A percentile compares a stretch with the other conserved stretches of the same genome.
phyloP scores from a whole-genome alignment of 1,140 invertebrate genomes.

The Drosophila kurseongensis region DNA sequence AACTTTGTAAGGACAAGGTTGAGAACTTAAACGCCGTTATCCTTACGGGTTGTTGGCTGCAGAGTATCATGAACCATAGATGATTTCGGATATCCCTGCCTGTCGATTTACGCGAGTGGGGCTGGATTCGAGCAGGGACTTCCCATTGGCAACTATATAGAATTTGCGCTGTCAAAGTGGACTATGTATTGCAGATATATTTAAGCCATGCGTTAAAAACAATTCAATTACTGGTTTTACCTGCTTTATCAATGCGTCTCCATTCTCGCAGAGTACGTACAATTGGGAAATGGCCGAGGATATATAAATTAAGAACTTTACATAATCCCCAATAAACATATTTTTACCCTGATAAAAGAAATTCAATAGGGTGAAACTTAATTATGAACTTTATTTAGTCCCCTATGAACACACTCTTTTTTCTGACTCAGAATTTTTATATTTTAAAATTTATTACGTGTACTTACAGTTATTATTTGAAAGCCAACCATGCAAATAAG shows the following conservation, averaged over 20 bases:
- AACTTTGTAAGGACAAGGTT: constrained; percentile 75
- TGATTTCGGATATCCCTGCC: constrained; percentile 54
- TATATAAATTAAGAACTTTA: constrained; percentile 78
- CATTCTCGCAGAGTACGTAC: constrained; percentile 77
- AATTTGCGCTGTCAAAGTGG: constrained; percentile 60
- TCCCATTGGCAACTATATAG: constrained; percentile 77
- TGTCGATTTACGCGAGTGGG: not conserved
- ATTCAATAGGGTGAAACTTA: too few species aligned
- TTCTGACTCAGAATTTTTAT: too few species aligned
- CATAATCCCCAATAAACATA: constrained; percentile 78
- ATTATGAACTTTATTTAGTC: too few species aligned
- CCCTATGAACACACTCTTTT: too few species aligned
- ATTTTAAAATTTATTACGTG: too few species aligned
- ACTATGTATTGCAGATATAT: constrained; percentile 32
- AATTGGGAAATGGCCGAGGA: constrained; percentile 72
- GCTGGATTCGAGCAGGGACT: not conserved
- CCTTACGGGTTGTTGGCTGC: constrained; percentile 72
- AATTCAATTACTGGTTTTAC: constrained; percentile 27
- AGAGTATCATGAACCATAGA: constrained; percentile 72
- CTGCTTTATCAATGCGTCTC: constrained; percentile 70
- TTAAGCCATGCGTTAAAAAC: not conserved
- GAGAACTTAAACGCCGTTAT: constrained; percentile 83
- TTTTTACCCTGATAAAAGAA: constrained; percentile 49
- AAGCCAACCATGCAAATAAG: constrained; percentile 83
- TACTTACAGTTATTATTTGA: constrained; percentile 76